Evolutionary conservation across 2,113 vertebrate species (phyloP).

Genomic region (Corythornis cristatus): DNA sequence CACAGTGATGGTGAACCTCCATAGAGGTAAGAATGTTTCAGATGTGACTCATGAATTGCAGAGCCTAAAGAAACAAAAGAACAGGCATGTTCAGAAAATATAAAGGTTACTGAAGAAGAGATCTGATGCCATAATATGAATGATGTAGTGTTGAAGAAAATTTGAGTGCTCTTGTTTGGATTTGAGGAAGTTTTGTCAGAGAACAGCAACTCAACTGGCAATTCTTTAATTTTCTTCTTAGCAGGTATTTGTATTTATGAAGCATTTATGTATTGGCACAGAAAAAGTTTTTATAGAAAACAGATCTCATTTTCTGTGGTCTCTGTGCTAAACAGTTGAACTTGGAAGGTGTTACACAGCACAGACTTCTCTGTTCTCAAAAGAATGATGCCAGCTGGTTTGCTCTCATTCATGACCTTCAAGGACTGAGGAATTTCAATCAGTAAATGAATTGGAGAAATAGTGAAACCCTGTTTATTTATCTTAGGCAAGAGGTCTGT

Average conservation of each 20-base stretch:
- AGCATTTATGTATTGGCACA: not conserved
- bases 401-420: not conserved
- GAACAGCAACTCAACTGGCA: not conserved
- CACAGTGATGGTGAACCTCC: slow-evolving; percentile 86
- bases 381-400: not conserved
- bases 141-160: not conserved
- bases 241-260: not conserved
- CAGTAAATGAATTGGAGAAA: not conserved
- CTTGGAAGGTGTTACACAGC: not conserved
- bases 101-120: not conserved
- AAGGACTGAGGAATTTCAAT: not conserved
- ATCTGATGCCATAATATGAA: not conserved
- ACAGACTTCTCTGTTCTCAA: not conserved
- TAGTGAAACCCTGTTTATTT: not conserved
- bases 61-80: not conserved
- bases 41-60: not conserved
- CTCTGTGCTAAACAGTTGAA: not conserved
- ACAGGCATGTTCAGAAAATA: not conserved
- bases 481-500: not conserved
- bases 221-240: not conserved
- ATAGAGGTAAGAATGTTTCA: slow-evolving; percentile 80
- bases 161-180: not conserved
- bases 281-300: not conserved
- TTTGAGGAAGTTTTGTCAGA: not conserved
- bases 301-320: not conserved